Percentiles rank a stretch among this genome's conserved stretches.
These are phyloP conservation scores for Furnarius figulus DNA, from an alignment of 2,113 vertebrate genomes.

Conservation along the genomic window DNA sequence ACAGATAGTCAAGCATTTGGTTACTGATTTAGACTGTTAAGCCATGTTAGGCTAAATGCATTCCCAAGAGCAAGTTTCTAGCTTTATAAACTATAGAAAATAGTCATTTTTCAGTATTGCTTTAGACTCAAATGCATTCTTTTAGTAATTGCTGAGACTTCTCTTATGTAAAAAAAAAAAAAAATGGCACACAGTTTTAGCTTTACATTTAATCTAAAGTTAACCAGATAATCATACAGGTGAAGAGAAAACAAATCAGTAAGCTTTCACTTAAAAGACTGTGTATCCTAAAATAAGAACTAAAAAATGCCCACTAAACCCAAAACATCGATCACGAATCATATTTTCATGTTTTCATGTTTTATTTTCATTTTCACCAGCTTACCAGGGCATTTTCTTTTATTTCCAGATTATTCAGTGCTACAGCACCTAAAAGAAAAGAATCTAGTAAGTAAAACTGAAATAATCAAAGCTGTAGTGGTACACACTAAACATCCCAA, in stretches of 20 bases:
- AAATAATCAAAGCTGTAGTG: not conserved
- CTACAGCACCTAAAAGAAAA: constrained; percentile 83
- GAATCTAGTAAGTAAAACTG: not conserved
- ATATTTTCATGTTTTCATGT: not conserved
- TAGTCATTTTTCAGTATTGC: not conserved
- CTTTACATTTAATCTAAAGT: not conserved
- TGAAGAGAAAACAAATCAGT: not conserved
- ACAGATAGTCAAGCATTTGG: not conserved
- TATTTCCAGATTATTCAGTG: constrained; percentile 92
- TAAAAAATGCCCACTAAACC: not conserved
- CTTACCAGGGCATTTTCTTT: constrained; percentile 99
- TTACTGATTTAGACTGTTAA: not conserved
- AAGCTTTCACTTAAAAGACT: not conserved
- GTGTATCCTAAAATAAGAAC: not conserved
- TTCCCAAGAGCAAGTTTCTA: not conserved
- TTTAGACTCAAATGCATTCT: not conserved
- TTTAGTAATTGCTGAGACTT: not conserved
- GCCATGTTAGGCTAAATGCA: not conserved
- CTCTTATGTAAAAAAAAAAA: not conserved
- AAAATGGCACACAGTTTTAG: not conserved
- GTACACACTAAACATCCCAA: not conserved
- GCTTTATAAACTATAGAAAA: not conserved
- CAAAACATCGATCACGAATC: not conserved
- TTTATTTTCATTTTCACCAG: constrained; percentile 23
- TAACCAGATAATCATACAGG: not conserved